Conservation (phyloP, 2,888 invertebrate species). For the Elegia similella region DNA sequence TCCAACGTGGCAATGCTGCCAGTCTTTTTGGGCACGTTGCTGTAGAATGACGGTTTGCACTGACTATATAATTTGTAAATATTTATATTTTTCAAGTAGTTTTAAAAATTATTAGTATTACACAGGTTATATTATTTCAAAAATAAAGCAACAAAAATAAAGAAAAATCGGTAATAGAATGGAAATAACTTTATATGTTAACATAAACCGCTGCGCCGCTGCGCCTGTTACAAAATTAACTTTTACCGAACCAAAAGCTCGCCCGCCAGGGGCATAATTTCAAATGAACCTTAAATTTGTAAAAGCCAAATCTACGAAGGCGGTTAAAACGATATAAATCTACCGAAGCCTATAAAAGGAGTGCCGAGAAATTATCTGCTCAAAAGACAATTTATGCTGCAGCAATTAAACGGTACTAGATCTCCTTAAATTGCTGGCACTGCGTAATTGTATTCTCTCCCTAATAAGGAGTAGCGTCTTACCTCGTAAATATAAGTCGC, state of each 20-base stretch:
- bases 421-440: constrained; percentile 68
- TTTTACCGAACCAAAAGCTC: not conserved
- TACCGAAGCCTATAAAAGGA: constrained; percentile 53
- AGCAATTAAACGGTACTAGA: constrained; percentile 67
- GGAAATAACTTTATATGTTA: too few species aligned
- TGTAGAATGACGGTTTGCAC: too few species aligned
- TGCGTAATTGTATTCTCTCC: constrained; percentile 68
- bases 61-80: too few species aligned
- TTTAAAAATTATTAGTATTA: too few species aligned
- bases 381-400: constrained; percentile 64
- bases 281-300: constrained; percentile 13
- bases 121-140: too few species aligned
- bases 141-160: too few species aligned
- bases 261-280: not conserved
- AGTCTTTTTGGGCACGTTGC: too few species aligned
- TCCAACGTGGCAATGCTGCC: too few species aligned
- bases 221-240: not conserved
- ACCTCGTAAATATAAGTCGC: constrained; percentile 66
- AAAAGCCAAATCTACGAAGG: constrained; percentile 30
- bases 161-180: too few species aligned
- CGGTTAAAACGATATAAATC: constrained; percentile 43
- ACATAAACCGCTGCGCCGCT: too few species aligned
- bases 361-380: constrained; percentile 62
- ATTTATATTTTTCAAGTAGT: too few species aligned
- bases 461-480: constrained; percentile 63